These are phyloP conservation scores for Electrona antarctica DNA, from an alignment of 2,113 vertebrate species.

Conservation along the genomic window DNA sequence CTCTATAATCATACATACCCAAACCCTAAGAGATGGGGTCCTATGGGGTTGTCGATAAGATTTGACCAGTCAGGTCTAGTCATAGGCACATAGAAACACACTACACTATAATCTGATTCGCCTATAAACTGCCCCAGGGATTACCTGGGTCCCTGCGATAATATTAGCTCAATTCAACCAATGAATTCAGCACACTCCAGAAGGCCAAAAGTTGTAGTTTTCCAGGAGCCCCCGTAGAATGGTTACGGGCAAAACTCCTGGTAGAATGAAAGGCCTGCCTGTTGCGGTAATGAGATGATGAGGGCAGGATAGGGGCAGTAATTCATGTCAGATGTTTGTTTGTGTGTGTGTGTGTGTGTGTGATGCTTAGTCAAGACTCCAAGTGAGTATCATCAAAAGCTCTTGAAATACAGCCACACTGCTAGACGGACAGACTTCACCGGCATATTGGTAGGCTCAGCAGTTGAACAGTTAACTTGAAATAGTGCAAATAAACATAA, in stretches of 20 bases:
- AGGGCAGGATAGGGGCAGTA: slow-evolving; percentile 1
- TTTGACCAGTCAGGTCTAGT: slow-evolving; percentile 9
- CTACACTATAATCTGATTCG: slow-evolving; percentile 11
- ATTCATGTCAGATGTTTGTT: slow-evolving; percentile 37
- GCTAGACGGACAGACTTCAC: background rate
- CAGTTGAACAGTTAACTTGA: background rate
- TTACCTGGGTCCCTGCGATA: slow-evolving; percentile 38
- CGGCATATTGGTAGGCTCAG: background rate
- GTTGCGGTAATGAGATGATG: slow-evolving; percentile 39
- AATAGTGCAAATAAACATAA: background rate
- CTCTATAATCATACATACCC: too few species aligned
- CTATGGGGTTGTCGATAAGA: slow-evolving; percentile 8
- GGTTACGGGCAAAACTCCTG: background rate
- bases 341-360: slow-evolving; percentile 39
- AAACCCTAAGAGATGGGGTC: too few species aligned
- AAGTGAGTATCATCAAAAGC: background rate
- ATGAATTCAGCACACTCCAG: background rate
- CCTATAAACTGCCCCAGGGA: slow-evolving; percentile 22
- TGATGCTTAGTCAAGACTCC: background rate
- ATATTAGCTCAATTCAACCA: slow-evolving; percentile 29
- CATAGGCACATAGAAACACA: slow-evolving; percentile 18
- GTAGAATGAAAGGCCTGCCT: slow-evolving; percentile 5
- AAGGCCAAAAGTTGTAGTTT: slow-evolving; percentile 31
- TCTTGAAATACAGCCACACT: background rate
- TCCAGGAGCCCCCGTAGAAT: slow-evolving; percentile 24